Percentiles rank a stretch among this genome's conserved stretches.
phyloP scores from a whole-genome alignment of 2,113 vertebrate genomes.

The Eulemur macaco region DNA sequence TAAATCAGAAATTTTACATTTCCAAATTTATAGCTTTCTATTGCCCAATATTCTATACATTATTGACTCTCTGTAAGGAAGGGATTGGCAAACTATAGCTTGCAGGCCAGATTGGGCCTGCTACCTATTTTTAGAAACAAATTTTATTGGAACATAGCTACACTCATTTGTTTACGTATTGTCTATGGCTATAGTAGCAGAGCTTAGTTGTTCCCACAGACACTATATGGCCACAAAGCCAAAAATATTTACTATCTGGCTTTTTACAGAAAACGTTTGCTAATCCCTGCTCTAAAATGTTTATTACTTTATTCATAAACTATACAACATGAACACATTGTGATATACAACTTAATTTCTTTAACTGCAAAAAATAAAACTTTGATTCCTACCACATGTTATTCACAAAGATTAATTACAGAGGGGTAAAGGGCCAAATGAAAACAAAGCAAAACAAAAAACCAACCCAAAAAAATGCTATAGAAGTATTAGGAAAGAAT shows the following conservation, averaged over 20 bases:
- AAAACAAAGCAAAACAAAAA: slow-evolving; percentile 28
- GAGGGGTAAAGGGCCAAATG: background rate
- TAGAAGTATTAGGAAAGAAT: slow-evolving; percentile 10
- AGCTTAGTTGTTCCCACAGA: background rate
- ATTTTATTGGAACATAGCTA: background rate
- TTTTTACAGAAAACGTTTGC: background rate
- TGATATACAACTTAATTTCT: background rate
- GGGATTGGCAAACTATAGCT: background rate
- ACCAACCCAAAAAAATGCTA: background rate
- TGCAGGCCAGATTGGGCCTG: background rate
- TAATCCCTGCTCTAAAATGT: background rate
- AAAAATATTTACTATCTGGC: background rate
- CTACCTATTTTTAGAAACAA: background rate
- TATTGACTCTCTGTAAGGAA: slow-evolving; percentile 2
- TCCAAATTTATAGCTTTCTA: background rate
- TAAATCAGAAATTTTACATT: background rate
- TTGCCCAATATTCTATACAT: background rate
- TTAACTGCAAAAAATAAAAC: slow-evolving; percentile 38
- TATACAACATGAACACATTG: background rate
- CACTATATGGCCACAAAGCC: background rate
- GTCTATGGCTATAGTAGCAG: background rate
- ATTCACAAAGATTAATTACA: slow-evolving; percentile 23
- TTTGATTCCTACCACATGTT: background rate
- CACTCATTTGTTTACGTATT: background rate
- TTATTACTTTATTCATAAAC: background rate